Conservation (phyloP, 2,888 invertebrate genomes). For the Celastrina argiolus region DNA sequence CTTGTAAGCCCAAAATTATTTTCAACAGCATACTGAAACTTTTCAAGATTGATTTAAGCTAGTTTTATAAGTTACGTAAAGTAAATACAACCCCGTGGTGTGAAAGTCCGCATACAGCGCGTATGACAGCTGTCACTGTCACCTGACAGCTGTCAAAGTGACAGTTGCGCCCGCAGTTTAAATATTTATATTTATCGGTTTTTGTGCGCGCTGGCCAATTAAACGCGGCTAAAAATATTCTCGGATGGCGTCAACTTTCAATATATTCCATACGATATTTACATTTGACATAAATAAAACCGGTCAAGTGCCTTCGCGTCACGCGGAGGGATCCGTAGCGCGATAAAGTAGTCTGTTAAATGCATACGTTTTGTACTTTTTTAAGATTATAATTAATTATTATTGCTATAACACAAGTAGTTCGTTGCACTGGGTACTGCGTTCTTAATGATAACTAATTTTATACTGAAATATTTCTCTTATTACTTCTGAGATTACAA, state of each 20-base stretch:
- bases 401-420: too few species aligned
- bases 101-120: neutral
- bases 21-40: neutral
- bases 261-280: neutral
- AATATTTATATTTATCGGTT: slow-evolving; percentile 12
- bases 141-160: neutral
- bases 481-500: too few species aligned
- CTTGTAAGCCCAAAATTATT: too few species aligned
- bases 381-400: too few species aligned
- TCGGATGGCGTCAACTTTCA: slow-evolving; percentile 10
- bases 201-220: neutral
- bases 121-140: slow-evolving; percentile 17
- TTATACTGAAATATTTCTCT: too few species aligned
- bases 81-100: neutral
- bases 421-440: too few species aligned
- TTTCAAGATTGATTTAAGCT: neutral
- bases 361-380: too few species aligned
- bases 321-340: neutral
- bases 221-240: slow-evolving; percentile 1
- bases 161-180: neutral
- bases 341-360: neutral
- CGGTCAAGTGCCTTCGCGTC: neutral
- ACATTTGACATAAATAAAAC: slow-evolving; percentile 9
- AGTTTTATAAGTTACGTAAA: neutral
- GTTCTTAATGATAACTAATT: too few species aligned